phyloP scores from a whole-genome alignment of 1,140 invertebrate species.

The Drosophila mayri region DNA sequence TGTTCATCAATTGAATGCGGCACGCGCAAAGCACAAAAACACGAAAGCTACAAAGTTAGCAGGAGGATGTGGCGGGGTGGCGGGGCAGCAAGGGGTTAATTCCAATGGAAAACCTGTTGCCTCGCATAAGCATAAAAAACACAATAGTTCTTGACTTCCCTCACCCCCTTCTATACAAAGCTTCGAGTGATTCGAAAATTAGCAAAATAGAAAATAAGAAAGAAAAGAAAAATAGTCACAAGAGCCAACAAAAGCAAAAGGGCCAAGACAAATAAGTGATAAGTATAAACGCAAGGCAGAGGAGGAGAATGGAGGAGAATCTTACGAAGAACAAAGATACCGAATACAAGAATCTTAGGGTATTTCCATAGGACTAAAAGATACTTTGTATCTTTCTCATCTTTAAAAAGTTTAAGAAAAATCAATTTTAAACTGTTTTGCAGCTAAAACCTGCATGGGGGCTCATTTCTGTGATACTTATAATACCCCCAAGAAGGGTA shows the following conservation, averaged over 20 bases:
- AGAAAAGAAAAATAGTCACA: constrained; percentile 9
- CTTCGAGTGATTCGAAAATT: constrained; percentile 56
- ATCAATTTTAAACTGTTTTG: background rate
- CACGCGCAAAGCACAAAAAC: constrained; percentile 58
- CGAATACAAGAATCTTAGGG: background rate
- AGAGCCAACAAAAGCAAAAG: constrained; percentile 22
- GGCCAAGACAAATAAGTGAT: background rate
- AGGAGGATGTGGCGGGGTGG: background rate
- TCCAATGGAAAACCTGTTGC: constrained; percentile 68
- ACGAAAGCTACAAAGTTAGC: background rate
- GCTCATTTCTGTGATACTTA: background rate
- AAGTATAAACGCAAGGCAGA: background rate
- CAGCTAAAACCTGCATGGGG: background rate
- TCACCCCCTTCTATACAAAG: too few relatives aligned
- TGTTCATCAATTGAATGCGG: constrained; percentile 66
- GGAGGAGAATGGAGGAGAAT: constrained; percentile 2
- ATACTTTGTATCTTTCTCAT: too few relatives aligned
- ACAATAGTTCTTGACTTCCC: constrained; percentile 9
- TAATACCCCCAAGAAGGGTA: background rate
- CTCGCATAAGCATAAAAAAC: constrained; percentile 56
- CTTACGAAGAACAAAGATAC: background rate
- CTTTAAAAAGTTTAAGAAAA: too few relatives aligned
- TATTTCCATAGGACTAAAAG: background rate
- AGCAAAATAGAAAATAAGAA: constrained; percentile 47
- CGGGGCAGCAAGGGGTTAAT: background rate